phyloP scores from a whole-genome alignment of 2,888 invertebrate genomes.

The Agrenia bidenticulata region DNA sequence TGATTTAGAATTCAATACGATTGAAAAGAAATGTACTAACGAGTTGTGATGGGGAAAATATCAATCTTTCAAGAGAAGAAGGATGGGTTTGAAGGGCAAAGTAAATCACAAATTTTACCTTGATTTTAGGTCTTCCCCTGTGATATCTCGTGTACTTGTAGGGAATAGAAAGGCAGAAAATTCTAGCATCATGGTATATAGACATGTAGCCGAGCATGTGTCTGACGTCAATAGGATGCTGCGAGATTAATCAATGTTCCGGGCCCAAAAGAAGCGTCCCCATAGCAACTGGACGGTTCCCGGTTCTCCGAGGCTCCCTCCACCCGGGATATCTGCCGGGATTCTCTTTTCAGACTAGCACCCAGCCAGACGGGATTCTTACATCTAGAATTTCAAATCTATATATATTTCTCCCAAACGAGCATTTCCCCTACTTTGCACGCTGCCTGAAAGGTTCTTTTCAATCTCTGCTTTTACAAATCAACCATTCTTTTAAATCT shows the following conservation, averaged over 20 bases:
- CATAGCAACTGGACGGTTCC: slow-evolving; percentile 30
- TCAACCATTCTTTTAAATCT: slow-evolving; percentile 6
- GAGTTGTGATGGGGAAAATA: too few relatives aligned
- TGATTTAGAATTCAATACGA: too few relatives aligned
- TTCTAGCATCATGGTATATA: slow-evolving; percentile 20
- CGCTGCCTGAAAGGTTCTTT: slow-evolving; percentile 1
- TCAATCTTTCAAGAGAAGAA: background rate
- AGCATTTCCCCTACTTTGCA: background rate
- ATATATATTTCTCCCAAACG: background rate
- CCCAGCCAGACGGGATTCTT: background rate
- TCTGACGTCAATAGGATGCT: slow-evolving; percentile 48
- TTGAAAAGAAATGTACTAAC: too few relatives aligned
- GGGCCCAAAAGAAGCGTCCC: slow-evolving; percentile 31
- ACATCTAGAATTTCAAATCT: background rate
- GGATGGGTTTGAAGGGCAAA: slow-evolving; percentile 21
- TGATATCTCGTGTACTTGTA: slow-evolving; percentile 10
- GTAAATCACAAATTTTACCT: slow-evolving; percentile 26
- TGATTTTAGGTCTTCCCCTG: slow-evolving; percentile 3
- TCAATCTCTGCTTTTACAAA: slow-evolving; percentile 6
- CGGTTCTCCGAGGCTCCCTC: slow-evolving; percentile 15
- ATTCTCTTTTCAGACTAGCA: background rate
- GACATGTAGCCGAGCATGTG: slow-evolving; percentile 38
- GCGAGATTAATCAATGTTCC: slow-evolving; percentile 49
- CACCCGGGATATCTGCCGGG: background rate
- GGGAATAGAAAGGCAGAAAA: slow-evolving; percentile 1